A percentile compares a stretch with the other conserved stretches of the same genome.
phyloP scores from a whole-genome alignment of 1,140 invertebrate genomes.

The Choristoneura fumiferana region DNA sequence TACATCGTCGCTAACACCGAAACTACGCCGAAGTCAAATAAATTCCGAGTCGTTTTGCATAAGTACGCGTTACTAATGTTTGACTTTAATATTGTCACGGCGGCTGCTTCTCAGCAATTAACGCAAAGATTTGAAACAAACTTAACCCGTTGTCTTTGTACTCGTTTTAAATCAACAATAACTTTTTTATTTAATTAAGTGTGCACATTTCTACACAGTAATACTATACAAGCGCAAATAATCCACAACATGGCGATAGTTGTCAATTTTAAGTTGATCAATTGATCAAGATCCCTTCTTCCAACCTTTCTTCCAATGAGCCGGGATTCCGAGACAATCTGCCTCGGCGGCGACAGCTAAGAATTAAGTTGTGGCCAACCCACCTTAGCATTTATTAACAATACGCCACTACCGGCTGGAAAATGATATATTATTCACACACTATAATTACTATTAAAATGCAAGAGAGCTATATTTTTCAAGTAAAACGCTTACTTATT shows the following conservation, averaged over 20 bases:
- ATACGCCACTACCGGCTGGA: background rate
- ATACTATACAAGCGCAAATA: too few species aligned
- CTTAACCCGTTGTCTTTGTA: constrained; percentile 23
- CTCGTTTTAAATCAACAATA: too few species aligned
- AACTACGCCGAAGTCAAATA: constrained; percentile 73
- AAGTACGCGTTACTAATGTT: constrained; percentile 51
- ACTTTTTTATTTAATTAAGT: too few species aligned
- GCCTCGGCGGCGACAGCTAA: too few species aligned
- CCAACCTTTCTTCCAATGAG: too few species aligned
- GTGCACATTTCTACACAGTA: too few species aligned
- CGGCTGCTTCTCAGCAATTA: constrained; percentile 51
- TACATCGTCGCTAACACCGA: constrained; percentile 68
- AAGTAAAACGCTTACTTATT: constrained; percentile 20
- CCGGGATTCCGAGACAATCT: too few species aligned
- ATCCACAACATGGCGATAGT: too few species aligned
- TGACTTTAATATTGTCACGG: constrained; percentile 32
- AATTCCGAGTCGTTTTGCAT: constrained; percentile 71
- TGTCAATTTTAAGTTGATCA: too few species aligned
- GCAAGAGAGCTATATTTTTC: constrained; percentile 12
- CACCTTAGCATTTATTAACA: constrained; percentile 9
- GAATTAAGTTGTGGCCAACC: too few species aligned
- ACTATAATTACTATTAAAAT: constrained; percentile 17
- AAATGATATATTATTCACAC: background rate
- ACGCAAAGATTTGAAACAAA: constrained; percentile 68
- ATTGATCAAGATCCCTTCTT: too few species aligned